phyloP scores from a whole-genome alignment of 2,888 invertebrate genomes.

The Mamestra brassicae region DNA sequence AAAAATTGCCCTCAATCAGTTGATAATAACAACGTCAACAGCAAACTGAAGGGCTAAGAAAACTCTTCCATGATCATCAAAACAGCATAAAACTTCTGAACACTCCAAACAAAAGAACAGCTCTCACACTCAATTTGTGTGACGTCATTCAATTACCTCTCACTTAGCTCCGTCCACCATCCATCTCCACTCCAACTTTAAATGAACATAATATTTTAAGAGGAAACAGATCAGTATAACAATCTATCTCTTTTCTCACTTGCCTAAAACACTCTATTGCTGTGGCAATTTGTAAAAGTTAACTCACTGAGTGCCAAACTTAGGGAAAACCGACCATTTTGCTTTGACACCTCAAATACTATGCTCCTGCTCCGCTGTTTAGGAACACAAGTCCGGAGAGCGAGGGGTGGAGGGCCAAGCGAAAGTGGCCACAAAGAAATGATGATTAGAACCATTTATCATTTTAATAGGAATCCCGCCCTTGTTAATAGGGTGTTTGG shows the following conservation, averaged over 20 bases:
- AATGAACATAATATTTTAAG: conserved; percentile 77
- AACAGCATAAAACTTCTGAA: neutral
- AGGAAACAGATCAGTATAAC: conserved; percentile 82
- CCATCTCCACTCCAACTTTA: conserved; percentile 66
- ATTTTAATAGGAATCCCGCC: conserved; percentile 88
- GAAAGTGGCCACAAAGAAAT: conserved; percentile 76
- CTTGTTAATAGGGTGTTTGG: conserved; percentile 86
- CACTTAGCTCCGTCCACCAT: conserved; percentile 69
- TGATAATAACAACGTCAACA: neutral
- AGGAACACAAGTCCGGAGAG: conserved; percentile 22
- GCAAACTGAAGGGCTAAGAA: neutral
- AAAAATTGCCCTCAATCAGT: too few relatives aligned
- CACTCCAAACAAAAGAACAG: conserved; percentile 42
- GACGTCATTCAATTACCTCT: conserved; percentile 64
- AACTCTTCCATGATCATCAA: conserved; percentile 8
- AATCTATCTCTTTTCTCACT: conserved; percentile 84
- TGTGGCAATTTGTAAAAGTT: conserved; percentile 88
- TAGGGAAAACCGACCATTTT: conserved; percentile 79
- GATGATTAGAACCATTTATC: conserved; percentile 89
- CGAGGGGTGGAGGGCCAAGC: conserved; percentile 57
- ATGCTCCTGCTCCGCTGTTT: conserved; percentile 26
- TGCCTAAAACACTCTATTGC: conserved; percentile 84
- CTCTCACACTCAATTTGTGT: conserved; percentile 55
- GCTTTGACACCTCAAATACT: conserved; percentile 66
- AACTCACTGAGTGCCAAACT: conserved; percentile 82